These are phyloP conservation scores for Chaenocephalus aceratus DNA, from an alignment of 2,113 vertebrate genomes.

Conservation along the genomic window DNA sequence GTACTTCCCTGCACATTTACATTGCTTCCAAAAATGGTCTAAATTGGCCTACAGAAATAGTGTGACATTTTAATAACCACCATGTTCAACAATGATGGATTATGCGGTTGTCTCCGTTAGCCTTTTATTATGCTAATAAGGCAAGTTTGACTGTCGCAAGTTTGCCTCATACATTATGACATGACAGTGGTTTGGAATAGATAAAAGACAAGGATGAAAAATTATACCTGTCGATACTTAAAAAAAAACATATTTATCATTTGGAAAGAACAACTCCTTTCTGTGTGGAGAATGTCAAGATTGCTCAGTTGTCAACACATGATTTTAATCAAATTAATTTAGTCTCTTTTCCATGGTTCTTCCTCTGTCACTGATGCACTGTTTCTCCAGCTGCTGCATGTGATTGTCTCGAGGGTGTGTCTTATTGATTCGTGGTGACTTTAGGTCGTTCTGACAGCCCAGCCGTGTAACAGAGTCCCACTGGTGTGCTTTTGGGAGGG, in stretches of 20 bases:
- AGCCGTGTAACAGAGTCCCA: neutral
- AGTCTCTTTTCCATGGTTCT: neutral
- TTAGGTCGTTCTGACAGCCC: neutral
- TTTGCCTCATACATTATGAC: neutral
- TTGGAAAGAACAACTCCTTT: too few species aligned
- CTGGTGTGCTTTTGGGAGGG: neutral
- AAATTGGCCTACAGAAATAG: neutral
- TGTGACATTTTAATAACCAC: conserved; percentile 30
- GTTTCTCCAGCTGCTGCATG: neutral
- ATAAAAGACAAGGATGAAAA: conserved; percentile 3
- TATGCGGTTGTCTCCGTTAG: conserved; percentile 22
- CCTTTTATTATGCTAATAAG: conserved; percentile 14
- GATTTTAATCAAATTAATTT: neutral
- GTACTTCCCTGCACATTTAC: neutral
- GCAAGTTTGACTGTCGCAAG: conserved; percentile 10
- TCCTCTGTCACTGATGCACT: neutral
- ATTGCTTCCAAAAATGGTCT: neutral
- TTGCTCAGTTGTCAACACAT: neutral
- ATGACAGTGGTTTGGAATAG: conserved; percentile 8
- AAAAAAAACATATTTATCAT: neutral
- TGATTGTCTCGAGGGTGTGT: neutral
- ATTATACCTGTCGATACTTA: neutral
- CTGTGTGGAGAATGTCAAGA: too few species aligned
- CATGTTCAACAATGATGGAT: conserved; percentile 16
- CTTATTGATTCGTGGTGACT: neutral